Conservation (phyloP, 2,797 vertebrate genomes). For the Gastrophryne carolinensis region DNA sequence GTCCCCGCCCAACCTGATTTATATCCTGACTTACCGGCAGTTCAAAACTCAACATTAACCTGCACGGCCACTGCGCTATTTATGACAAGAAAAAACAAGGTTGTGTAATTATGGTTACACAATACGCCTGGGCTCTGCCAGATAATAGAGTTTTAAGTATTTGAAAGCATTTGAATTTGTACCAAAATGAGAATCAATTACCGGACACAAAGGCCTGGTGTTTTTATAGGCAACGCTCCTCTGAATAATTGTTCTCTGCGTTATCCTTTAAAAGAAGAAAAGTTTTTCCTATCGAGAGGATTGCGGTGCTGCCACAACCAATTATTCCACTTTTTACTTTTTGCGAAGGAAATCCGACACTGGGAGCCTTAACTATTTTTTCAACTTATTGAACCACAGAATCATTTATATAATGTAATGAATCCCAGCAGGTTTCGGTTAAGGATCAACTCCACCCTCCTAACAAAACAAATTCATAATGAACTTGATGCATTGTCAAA, state of each 20-base stretch:
- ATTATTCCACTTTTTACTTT: conserved; percentile 12
- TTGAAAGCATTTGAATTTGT: conserved; percentile 24
- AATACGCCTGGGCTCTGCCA: conserved; percentile 15
- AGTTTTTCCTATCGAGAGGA: background rate
- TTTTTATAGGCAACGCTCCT: conserved; percentile 32
- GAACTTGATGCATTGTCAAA: no score
- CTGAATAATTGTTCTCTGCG: conserved; percentile 24
- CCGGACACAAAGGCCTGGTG: conserved; percentile 1
- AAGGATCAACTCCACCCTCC: background rate
- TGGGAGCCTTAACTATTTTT: conserved; percentile 11
- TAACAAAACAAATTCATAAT: background rate
- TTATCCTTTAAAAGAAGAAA: conserved; percentile 3
- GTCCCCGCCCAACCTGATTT: conserved; percentile 11
- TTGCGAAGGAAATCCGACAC: conserved; percentile 17
- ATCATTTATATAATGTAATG: background rate
- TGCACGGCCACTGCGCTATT: conserved; percentile 3
- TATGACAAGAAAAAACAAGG: conserved; percentile 1
- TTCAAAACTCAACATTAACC: background rate
- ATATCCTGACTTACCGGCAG: conserved; percentile 11
- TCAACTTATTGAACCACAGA: conserved; percentile 27
- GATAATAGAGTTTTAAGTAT: conserved; percentile 28
- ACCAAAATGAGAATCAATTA: conserved; percentile 24
- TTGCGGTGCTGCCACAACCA: conserved; percentile 10
- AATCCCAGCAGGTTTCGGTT: background rate
- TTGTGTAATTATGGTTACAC: conserved; percentile 30